Conservation (phyloP, 37 sponge, comb jelly and placozoan genomes). For the Halisarca cf. caerulea region DNA sequence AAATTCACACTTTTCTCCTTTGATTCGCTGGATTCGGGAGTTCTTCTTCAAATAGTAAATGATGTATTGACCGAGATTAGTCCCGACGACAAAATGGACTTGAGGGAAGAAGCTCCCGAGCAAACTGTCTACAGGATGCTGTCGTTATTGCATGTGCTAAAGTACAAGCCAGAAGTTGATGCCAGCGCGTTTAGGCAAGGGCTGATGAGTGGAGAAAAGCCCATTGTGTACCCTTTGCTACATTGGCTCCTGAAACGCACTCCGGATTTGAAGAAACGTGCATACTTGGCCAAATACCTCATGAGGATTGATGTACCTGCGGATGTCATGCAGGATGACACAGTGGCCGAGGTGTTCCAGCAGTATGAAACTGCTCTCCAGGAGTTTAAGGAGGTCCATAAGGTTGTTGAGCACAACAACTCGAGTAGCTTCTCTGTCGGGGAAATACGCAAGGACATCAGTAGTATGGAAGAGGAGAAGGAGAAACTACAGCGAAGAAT, state of each 20-base stretch:
- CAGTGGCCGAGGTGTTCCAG: constrained; percentile 57
- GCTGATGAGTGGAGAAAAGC: constrained; percentile 78
- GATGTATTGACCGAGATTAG: constrained; percentile 93
- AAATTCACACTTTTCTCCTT: constrained; percentile 86
- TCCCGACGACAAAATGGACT: constrained; percentile 89
- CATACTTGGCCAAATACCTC: constrained; percentile 86
- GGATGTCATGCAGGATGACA: constrained; percentile 90
- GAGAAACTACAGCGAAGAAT: constrained; percentile 79
- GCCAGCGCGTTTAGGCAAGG: constrained; percentile 77
- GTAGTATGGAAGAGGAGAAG: constrained; percentile 97
- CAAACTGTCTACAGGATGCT: constrained; percentile 93
- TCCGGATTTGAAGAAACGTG: constrained; percentile 84
- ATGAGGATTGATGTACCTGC: constrained; percentile 89
- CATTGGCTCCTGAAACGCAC: constrained; percentile 78
- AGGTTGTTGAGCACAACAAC: constrained; percentile 74
- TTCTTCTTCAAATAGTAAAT: constrained; percentile 92
- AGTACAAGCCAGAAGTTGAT: constrained; percentile 82
- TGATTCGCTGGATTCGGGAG: constrained; percentile 86
- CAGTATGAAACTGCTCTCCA: constrained; percentile 78
- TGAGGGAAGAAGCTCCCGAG: constrained; percentile 93
- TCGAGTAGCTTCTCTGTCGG: constrained; percentile 80
- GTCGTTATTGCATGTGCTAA: constrained; percentile 76
- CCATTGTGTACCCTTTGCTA: constrained; percentile 76
- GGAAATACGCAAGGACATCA: constrained; percentile 92
- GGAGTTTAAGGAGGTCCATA: constrained; percentile 95